Conservation (phyloP, 2,797 vertebrate species). For the Mus minutoides region DNA sequence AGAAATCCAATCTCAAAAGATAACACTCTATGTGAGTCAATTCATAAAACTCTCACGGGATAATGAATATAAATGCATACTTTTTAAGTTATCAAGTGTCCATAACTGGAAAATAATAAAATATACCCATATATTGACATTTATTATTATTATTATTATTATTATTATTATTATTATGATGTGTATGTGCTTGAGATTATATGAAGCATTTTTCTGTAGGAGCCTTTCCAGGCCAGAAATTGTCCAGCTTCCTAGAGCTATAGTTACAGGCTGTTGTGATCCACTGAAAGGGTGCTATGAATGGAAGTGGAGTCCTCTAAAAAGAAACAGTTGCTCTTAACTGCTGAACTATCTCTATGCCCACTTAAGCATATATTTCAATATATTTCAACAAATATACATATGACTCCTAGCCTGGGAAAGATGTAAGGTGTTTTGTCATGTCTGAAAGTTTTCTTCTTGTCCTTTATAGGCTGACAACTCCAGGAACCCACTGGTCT, state of each 20-base stretch:
- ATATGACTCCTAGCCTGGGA: not conserved
- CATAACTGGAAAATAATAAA: not conserved
- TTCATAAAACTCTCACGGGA: not conserved
- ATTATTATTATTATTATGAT: too few species aligned
- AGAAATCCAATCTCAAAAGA: not conserved
- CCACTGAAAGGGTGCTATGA: not conserved
- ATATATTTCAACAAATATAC: not conserved
- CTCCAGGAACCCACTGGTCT: not conserved
- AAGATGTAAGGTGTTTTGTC: not conserved
- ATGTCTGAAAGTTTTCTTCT: not conserved
- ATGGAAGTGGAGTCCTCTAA: not conserved
- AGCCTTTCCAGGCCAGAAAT: not conserved
- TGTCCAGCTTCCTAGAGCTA: not conserved
- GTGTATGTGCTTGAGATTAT: not conserved
- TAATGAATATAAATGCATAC: not conserved
- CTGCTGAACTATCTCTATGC: not conserved
- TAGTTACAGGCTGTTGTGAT: not conserved
- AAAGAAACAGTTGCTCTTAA: not conserved
- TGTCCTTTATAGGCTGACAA: not conserved
- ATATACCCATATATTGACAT: not conserved
- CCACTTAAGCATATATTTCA: not conserved
- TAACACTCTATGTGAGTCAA: not conserved
- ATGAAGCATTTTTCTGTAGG: not conserved
- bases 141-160: too few species aligned
- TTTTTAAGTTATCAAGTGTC: not conserved